phyloP scores from a whole-genome alignment of 2,888 invertebrate genomes.

The Nomada fabriciana region DNA sequence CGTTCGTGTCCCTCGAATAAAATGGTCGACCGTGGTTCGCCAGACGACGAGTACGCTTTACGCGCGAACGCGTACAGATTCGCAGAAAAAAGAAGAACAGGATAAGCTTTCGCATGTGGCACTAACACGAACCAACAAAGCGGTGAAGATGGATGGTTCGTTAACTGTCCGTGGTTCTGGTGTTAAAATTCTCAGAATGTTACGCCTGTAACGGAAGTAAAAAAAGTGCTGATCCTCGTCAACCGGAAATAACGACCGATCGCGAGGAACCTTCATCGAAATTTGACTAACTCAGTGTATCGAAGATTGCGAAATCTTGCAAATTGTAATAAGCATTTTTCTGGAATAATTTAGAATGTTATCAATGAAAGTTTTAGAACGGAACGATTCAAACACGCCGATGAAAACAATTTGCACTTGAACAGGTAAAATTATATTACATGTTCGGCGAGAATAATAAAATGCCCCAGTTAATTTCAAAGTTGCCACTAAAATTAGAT shows the following conservation, averaged over 20 bases:
- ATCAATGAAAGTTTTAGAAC: no score
- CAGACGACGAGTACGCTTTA: neutral
- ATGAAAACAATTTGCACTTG: no score
- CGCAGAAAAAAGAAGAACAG: slow-evolving; percentile 11
- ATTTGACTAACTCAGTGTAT: neutral
- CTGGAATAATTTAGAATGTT: no score
- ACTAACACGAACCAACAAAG: neutral
- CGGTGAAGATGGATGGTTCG: neutral
- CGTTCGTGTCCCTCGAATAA: slow-evolving; percentile 1
- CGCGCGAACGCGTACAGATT: slow-evolving; percentile 1
- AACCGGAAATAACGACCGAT: neutral
- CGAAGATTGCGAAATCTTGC: no score
- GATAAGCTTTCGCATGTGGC: slow-evolving; percentile 29
- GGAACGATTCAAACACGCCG: no score
- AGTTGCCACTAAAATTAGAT: no score
- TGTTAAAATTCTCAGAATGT: neutral
- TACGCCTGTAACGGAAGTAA: neutral
- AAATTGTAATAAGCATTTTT: no score
- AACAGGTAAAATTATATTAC: no score
- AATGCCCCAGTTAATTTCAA: no score
- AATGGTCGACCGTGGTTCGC: slow-evolving; percentile 12
- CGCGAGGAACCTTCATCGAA: neutral
- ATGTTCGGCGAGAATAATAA: no score
- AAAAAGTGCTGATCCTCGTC: neutral
- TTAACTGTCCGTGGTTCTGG: neutral